Conservation (phyloP, 2,888 invertebrate species). For the Malacosoma neustria region DNA sequence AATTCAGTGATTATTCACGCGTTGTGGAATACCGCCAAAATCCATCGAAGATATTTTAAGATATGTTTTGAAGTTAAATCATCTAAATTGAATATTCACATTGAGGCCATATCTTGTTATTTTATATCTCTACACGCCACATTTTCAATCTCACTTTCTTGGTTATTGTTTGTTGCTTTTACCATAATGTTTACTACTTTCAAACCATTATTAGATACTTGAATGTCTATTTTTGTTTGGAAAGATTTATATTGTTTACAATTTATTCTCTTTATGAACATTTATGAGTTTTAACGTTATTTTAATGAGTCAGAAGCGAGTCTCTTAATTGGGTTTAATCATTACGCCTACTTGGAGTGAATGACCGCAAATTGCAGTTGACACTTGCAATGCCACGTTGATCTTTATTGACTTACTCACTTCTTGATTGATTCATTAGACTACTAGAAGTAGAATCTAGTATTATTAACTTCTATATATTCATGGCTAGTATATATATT, state of each 20-base stretch:
- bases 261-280: background rate
- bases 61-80: constrained; percentile 25
- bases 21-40: constrained; percentile 32
- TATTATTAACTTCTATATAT: too few species aligned
- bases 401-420: constrained; percentile 6
- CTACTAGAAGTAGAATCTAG: background rate
- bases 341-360: constrained; percentile 25
- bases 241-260: background rate
- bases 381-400: constrained; percentile 6
- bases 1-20: constrained; percentile 7
- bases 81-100: background rate
- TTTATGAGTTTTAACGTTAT: constrained; percentile 5
- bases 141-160: constrained; percentile 13
- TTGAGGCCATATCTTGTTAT: constrained; percentile 6
- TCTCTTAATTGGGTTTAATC: constrained; percentile 25
- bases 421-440: constrained; percentile 10
- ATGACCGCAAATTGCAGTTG: constrained; percentile 21
- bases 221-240: background rate
- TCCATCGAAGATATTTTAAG: constrained; percentile 29
- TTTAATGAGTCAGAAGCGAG: constrained; percentile 15
- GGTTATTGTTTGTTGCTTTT: constrained; percentile 8
- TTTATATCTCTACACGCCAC: constrained; percentile 10
- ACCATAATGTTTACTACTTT: constrained; percentile 8
- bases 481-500: too few species aligned
- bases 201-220: constrained; percentile 2